Percentiles rank a stretch among this genome's conserved stretches.
Conservation (phyloP, 2,888 invertebrate species). For the Dinocampus coccinellae region DNA sequence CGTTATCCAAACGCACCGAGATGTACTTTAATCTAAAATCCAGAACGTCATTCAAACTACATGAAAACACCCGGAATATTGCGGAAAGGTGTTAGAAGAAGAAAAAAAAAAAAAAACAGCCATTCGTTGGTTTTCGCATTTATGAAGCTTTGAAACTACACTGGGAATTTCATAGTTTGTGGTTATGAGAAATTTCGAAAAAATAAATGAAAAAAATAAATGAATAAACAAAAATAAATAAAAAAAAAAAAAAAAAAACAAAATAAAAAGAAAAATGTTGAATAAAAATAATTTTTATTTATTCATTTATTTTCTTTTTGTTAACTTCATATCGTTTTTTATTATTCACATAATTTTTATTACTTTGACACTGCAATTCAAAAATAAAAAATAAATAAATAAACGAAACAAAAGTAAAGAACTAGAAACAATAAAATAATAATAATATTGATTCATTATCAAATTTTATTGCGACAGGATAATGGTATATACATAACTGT, state of each 20-base stretch:
- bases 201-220: not conserved
- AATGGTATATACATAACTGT: too few relatives aligned
- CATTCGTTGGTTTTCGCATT: not conserved
- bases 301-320: too few relatives aligned
- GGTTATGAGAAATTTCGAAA: not conserved
- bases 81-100: conserved; percentile 23
- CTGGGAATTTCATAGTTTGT: not conserved
- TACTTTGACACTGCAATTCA: too few relatives aligned
- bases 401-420: too few relatives aligned
- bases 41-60: conserved; percentile 26
- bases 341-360: not conserved
- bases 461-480: too few relatives aligned
- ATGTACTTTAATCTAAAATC: conserved; percentile 29
- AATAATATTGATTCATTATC: too few relatives aligned
- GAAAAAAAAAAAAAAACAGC: conserved; percentile 1
- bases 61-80: conserved; percentile 24
- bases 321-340: too few relatives aligned
- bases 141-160: not conserved
- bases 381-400: too few relatives aligned
- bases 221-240: not conserved
- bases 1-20: conserved; percentile 23
- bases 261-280: not conserved
- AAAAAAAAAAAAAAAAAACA: not conserved
- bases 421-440: too few relatives aligned
- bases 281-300: too few relatives aligned